phyloP scores from a whole-genome alignment of 2,113 vertebrate species.

The Lathamus discolor region DNA sequence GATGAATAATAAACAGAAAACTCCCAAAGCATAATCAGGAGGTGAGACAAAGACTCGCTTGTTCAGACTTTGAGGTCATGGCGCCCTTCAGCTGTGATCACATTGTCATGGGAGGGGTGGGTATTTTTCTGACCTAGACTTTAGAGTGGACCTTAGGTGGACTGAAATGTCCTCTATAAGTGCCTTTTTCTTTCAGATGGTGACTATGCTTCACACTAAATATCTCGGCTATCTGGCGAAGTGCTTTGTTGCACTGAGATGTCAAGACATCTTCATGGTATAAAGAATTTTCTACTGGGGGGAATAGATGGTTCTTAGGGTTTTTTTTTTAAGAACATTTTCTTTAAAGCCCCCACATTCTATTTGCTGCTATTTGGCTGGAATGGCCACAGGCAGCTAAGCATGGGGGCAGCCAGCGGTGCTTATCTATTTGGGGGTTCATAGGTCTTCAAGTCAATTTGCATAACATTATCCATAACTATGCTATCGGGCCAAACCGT shows the following conservation, averaged over 20 bases:
- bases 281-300: neutral
- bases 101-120: neutral
- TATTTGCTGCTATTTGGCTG: rapidly evolving
- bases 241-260: neutral
- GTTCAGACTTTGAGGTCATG: neutral
- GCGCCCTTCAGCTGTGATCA: neutral
- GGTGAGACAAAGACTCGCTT: neutral
- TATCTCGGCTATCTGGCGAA: neutral
- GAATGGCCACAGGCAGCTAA: neutral
- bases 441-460: slow-evolving; percentile 35
- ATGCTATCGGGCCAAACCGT: neutral
- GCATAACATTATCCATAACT: slow-evolving; percentile 8
- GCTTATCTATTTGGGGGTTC: neutral
- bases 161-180: neutral
- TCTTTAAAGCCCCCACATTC: neutral
- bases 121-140: neutral
- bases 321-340: neutral
- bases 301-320: neutral
- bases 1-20: slow-evolving; percentile 6
- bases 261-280: neutral
- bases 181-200: neutral
- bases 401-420: neutral
- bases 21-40: neutral
- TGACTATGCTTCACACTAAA: neutral
- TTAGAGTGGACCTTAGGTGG: neutral